Percentiles rank a stretch among this genome's conserved stretches.
Evolutionary conservation across 2,113 vertebrate genomes (phyloP).

Genomic region (Odontesthes bonariensis): DNA sequence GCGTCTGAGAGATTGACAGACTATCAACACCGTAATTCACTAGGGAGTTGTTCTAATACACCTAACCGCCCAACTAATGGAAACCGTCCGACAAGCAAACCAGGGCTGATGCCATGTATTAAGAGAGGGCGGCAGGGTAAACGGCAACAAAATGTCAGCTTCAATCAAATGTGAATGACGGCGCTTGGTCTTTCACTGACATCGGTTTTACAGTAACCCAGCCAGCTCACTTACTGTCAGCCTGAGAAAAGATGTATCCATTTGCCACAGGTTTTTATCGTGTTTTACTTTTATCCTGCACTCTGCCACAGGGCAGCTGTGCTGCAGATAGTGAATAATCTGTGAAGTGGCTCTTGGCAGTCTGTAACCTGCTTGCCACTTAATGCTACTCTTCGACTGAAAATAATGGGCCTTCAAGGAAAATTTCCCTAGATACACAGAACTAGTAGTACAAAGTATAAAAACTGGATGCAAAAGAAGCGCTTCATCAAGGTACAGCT

Average conservation of each 20-base stretch:
- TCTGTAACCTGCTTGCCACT: constrained; percentile 62
- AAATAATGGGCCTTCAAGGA: constrained; percentile 42
- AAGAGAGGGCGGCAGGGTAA: constrained; percentile 35
- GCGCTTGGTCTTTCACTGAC: constrained; percentile 45
- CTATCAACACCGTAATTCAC: constrained; percentile 58
- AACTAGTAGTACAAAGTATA: neutral
- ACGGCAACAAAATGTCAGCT: constrained; percentile 62
- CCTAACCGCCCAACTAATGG: constrained; percentile 60
- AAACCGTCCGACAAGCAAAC: constrained; percentile 58
- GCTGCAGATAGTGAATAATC: constrained; percentile 54
- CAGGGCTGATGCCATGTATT: constrained; percentile 42
- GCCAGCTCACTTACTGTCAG: neutral
- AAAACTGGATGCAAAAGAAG: no score
- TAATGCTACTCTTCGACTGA: constrained; percentile 35
- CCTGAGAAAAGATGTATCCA: constrained; percentile 19
- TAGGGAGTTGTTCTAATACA: constrained; percentile 53
- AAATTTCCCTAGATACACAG: constrained; percentile 2
- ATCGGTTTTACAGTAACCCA: constrained; percentile 28
- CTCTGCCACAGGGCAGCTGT: constrained; percentile 58
- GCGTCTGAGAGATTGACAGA: constrained; percentile 58
- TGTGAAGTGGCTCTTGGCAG: constrained; percentile 72
- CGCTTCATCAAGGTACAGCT: no score
- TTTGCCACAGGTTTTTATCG: constrained; percentile 51
- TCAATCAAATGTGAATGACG: constrained; percentile 71
- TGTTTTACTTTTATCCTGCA: constrained; percentile 50